Conservation (phyloP, 2,888 invertebrate species). For the Drosophila neotestacea region DNA sequence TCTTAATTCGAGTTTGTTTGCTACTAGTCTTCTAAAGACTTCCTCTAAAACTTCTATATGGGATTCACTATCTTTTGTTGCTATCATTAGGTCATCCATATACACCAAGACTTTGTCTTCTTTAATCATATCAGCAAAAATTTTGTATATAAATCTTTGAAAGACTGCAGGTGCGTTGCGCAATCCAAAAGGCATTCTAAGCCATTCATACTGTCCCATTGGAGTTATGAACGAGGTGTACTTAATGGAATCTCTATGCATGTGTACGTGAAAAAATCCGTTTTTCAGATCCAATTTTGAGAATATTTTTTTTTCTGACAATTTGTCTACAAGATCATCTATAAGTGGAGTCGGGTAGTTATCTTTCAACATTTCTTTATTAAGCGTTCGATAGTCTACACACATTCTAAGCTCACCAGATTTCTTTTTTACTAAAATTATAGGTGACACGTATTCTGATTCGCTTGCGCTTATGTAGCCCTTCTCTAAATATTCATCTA, state of each 20-base stretch:
- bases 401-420: constrained; percentile 4
- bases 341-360: constrained; percentile 15
- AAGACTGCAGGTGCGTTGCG: too few species aligned
- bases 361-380: background rate
- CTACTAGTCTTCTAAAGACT: too few species aligned
- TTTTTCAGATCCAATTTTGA: constrained; percentile 15
- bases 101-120: background rate
- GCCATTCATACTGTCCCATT: too few species aligned
- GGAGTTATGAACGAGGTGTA: too few species aligned
- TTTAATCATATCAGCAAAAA: too few species aligned
- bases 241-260: too few species aligned
- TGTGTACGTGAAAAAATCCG: constrained; percentile 12
- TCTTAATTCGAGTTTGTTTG: too few species aligned
- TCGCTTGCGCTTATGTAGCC: background rate
- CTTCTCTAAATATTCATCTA: background rate
- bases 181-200: too few species aligned
- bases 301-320: background rate
- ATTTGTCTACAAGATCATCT: constrained; percentile 1
- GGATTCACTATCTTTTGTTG: too few species aligned
- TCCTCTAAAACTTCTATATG: too few species aligned
- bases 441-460: background rate
- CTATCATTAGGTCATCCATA: background rate
- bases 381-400: constrained; percentile 1
- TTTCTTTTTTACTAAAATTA: background rate
- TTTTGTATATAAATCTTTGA: too few species aligned